Base-by-base conservation (phyloP, 2,113 vertebrate species). In the Hyla sarda region DNA sequence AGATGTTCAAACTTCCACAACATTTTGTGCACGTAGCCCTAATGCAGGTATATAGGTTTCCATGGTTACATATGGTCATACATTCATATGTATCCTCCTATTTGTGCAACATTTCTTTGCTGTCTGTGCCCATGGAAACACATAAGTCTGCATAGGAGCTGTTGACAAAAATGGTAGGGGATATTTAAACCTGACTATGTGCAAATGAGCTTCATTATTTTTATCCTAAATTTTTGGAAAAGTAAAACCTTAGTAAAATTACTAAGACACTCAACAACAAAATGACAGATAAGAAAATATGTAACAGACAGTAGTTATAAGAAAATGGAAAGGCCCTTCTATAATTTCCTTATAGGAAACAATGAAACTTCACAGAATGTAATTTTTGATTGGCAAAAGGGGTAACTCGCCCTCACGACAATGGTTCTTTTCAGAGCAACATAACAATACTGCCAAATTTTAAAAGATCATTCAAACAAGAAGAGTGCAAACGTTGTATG, bases 381-480 rank as follows among this genome's bases (percentile, higher is more conserved):
- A 23, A 60, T 21, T 23, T 69, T 45, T 71, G 48, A 75, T 67
- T 82, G 62, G 71, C 67, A 48, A 19, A 54, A 84, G 54, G 72
- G 72, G 72, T 76, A 65, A n/a, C 56, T 84, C 25, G 83, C 83
- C 73, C 73, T 84, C 75, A 58, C 28, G n/a, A 34, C 83, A 84
- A 76, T 76, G 28, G 83, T 11, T 65, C 73, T 84, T 84, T 84
- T 84, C 48, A 84, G 41, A n/a, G 72, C 21, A 9, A 60, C 71
- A 72, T 14, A 47, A 52, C 50, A 84, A 84, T 41, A 14, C 32
- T 75, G 69, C 21, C 71, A 75, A 75, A 50, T 60, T 23, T 56
- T 21, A 9, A 56, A 73, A 84, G 71, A 60, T 47, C 82, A 41
- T 28, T 60, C 37, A 82, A 48, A 82, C 82, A 74, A 74, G 11